Percentiles rank a stretch among this genome's conserved stretches.
Conservation (phyloP, 1,140 invertebrate species). For the Melanaphis sacchari region DNA sequence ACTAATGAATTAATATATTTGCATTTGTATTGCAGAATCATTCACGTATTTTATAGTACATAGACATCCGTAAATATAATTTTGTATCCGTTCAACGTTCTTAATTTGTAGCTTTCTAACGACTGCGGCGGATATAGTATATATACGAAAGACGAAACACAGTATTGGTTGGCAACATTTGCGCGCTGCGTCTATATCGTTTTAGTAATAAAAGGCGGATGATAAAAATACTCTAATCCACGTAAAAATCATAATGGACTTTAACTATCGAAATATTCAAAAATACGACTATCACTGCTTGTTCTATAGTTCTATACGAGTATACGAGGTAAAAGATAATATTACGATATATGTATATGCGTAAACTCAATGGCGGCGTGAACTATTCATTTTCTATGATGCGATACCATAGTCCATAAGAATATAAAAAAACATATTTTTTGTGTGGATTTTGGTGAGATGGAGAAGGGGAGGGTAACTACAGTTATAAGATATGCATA, state of each 20-base stretch:
- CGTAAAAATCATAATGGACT: not conserved
- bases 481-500: too few relatives aligned
- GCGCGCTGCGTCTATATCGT: not conserved
- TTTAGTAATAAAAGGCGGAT: not conserved
- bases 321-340: too few relatives aligned
- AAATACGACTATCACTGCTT: not conserved
- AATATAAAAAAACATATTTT: too few relatives aligned
- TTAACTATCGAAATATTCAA: not conserved
- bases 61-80: not conserved
- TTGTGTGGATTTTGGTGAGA: too few relatives aligned
- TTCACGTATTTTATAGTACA: not conserved
- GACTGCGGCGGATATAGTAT: not conserved
- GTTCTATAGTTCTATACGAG: not conserved
- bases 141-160: not conserved
- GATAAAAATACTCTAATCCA: not conserved
- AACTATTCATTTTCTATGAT: too few relatives aligned
- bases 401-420: too few relatives aligned
- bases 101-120: not conserved
- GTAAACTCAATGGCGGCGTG: not conserved
- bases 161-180: not conserved
- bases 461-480: too few relatives aligned
- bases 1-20: constrained; percentile 3
- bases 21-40: not conserved
- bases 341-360: not conserved
- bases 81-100: not conserved